These are phyloP conservation scores for Lottia gigantea DNA, from an alignment of 2,888 invertebrate genomes.

Conservation along the genomic window DNA sequence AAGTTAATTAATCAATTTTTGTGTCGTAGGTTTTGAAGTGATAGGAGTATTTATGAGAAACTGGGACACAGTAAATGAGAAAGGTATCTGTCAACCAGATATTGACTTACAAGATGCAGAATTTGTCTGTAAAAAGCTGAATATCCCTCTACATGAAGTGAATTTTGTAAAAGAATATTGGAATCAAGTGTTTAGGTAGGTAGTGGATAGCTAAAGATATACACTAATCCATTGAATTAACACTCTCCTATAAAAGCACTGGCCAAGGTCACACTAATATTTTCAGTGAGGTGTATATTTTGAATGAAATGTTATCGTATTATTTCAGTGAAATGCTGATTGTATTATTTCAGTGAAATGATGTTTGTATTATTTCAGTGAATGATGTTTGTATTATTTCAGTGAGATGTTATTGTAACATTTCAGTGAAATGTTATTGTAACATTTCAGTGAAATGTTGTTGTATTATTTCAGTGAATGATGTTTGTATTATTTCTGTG, in stretches of 20 bases:
- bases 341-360: too few species aligned
- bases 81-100: slow-evolving; percentile 83
- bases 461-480: slow-evolving; percentile 74
- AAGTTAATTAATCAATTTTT: too few species aligned
- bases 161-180: slow-evolving; percentile 87
- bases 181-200: slow-evolving; percentile 72
- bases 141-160: slow-evolving; percentile 83
- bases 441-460: slow-evolving; percentile 76
- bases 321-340: too few species aligned
- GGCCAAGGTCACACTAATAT: not conserved
- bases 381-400: slow-evolving; percentile 44
- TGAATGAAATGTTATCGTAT: too few species aligned
- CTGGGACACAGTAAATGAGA: slow-evolving; percentile 92
- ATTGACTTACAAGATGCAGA: slow-evolving; percentile 88
- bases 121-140: slow-evolving; percentile 81
- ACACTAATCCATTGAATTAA: too few species aligned
- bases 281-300: too few species aligned
- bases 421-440: too few species aligned
- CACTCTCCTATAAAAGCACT: too few species aligned
- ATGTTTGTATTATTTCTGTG: slow-evolving; percentile 70
- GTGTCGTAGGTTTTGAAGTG: slow-evolving; percentile 80
- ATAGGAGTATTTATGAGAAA: slow-evolving; percentile 93
- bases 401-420: slow-evolving; percentile 77
- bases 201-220: not conserved
- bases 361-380: too few species aligned